Base-by-base conservation (phyloP, 2,113 vertebrate genomes). In the Cariama cristata region DNA sequence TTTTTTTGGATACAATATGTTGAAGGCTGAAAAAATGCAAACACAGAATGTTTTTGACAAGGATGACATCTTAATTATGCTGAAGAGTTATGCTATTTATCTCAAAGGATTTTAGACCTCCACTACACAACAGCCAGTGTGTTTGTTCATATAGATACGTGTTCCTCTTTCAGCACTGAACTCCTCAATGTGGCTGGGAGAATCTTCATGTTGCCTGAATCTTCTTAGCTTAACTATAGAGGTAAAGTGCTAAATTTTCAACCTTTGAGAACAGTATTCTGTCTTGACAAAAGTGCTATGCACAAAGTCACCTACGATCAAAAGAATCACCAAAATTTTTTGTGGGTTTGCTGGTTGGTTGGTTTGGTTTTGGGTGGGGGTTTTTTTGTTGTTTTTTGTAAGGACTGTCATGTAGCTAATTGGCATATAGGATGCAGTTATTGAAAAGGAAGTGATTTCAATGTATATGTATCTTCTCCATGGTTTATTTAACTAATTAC, bases 11-110 rank as follows among this genome's bases (percentile, higher is more conserved):
- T 94, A 86, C 18, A 88, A 53, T 58, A 47, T 35, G 9, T 40
- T 77, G 82, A 79, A 74, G 59, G n/a, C 60, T 93, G 79, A 90
- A 83, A 90, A 81, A 93, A 74, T 8, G 19, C 52, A 96, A 86
- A 82, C 21, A 40, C 71, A 79, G 52, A 80, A 85, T 30, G 2
- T 62, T 91, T 95, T 93, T 90, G 33, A 77, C 53, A 77, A 94
- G 45, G 60, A 15, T 86, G 82, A 93, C 68, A 86, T 92, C 40
- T 93, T 94, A 96, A 96, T 95, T 79, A 95, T 55, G 33, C 66
- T 62, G 72, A 88, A 89, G 68, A 63, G 47, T 63, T 82, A 59
- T 12, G 12, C 32, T 71, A 45, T 44, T 71, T 91, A 33, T 55
- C 45, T 68, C 90, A 85, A 95, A 85, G 63, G 7, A 72, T 82